These are phyloP conservation scores for Coptotermes formosanus DNA, from an alignment of 1,140 invertebrate species.

Conservation along the genomic window DNA sequence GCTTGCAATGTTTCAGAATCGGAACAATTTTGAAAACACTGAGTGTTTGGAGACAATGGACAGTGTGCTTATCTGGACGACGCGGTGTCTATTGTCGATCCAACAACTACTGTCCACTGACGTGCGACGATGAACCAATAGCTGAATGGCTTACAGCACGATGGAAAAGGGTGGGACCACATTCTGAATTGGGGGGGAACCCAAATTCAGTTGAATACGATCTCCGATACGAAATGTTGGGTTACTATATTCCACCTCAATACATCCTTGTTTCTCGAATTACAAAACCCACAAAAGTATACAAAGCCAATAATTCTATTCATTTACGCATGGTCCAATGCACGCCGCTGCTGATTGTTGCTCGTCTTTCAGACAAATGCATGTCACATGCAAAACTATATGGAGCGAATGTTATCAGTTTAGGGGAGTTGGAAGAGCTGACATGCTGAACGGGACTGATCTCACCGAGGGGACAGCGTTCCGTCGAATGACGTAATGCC, in stretches of 20 bases:
- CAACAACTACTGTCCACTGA: neutral
- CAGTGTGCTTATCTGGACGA: neutral
- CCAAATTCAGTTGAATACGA: constrained; percentile 14
- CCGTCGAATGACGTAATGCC: too few species aligned
- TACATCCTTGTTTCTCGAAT: constrained; percentile 8
- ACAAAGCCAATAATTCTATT: constrained; percentile 14
- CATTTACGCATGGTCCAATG: neutral
- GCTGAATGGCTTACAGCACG: constrained; percentile 2
- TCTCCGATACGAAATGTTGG: constrained; percentile 10
- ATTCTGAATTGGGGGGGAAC: neutral
- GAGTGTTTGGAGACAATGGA: neutral
- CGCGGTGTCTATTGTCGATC: neutral
- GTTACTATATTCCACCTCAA: neutral
- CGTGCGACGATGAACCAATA: neutral
- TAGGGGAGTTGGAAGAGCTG: neutral
- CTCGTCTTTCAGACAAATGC: constrained; percentile 15
- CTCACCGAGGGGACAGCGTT: too few species aligned
- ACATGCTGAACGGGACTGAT: neutral
- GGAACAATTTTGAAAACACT: neutral
- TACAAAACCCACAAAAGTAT: constrained; percentile 6
- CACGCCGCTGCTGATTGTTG: neutral
- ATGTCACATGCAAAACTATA: neutral
- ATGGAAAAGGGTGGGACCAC: neutral
- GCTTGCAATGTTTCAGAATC: neutral
- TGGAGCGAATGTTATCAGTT: neutral